Evolutionary conservation across 2,797 vertebrate genomes (phyloP), one percentile per base, ranked within the genome.

Genomic region (Sebastes variabilis): DNA sequence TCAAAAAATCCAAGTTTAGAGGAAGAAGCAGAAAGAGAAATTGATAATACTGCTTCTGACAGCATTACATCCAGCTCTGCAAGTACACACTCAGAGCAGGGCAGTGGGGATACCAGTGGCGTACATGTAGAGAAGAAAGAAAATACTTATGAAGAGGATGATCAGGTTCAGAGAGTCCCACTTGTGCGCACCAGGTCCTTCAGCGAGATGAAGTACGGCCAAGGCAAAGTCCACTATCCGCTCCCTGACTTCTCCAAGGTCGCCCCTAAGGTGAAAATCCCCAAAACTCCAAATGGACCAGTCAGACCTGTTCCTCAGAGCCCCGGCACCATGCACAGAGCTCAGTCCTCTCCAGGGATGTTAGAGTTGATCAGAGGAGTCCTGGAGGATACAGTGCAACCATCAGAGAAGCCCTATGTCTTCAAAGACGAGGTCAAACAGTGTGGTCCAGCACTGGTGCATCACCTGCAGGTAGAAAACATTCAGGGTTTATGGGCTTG

Each of bases 191-290:
- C 89, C 29, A 84, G 81, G 82, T 95, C 93, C 34, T 93, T 90
- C 75, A 85, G 75, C 0, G 84, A 96, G 59, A 88, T 96, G 62
- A 97, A 95, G 81, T 95, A 95, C 0, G 89, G 94, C 54, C 96
- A 95, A 88, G 91, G 93, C 38, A 94, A 97, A 90, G 93, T 96
- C 87, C 95, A 94, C 83, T 96, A 90, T 56, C 94, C 86, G 2
- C 90, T 93, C 29, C 94, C 96, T 8, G 92, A 97, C 87, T 96
- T 97, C 86, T 96, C 95, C 54, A 90, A 96, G 85, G 89, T 95
- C 80, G 78, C 91, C 72, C 87, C 97, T 9, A 96, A 96, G 88
- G 92, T 96, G 20, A 93, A 95, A 94, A 95, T 96, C 82, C 95
- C 95, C 30, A 96, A 96, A 94, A 82, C 60, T 49, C 77, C 86